phyloP scores from a whole-genome alignment of 2,797 vertebrate genomes.

The Tamandua tetradactyla region DNA sequence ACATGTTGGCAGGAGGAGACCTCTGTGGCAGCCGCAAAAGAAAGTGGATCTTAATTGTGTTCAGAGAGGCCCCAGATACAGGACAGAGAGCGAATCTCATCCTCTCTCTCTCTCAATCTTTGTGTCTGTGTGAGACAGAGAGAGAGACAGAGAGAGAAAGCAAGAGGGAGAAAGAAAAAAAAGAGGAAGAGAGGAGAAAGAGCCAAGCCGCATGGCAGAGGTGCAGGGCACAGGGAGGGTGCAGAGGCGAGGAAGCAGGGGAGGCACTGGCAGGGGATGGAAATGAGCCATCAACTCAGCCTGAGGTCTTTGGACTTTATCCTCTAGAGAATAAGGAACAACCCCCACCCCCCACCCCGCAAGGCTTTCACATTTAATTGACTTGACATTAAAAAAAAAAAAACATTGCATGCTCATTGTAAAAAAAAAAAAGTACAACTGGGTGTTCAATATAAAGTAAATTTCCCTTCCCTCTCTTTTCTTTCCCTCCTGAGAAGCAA shows the following conservation, averaged over 20 bases:
- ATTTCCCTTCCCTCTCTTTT: background rate
- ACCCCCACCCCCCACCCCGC: too few species aligned
- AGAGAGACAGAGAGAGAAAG: background rate
- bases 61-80: background rate
- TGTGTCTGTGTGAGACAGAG: too few species aligned
- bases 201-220: background rate
- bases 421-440: background rate
- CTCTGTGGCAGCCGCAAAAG: background rate
- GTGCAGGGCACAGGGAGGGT: background rate
- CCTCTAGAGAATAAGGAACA: background rate
- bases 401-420: background rate
- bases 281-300: background rate
- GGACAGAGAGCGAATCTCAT: too few species aligned
- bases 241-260: background rate
- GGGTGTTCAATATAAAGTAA: background rate
- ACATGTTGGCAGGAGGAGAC: background rate
- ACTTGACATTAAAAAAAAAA: conserved; percentile 20
- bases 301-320: conserved; percentile 51
- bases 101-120: too few species aligned
- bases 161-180: background rate
- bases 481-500: background rate
- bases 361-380: conserved; percentile 1
- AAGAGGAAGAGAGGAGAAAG: background rate
- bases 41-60: background rate
- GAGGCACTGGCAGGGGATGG: background rate